Evolutionary conservation across 2,113 vertebrate genomes (phyloP).

Genomic region (Condylura cristata): DNA sequence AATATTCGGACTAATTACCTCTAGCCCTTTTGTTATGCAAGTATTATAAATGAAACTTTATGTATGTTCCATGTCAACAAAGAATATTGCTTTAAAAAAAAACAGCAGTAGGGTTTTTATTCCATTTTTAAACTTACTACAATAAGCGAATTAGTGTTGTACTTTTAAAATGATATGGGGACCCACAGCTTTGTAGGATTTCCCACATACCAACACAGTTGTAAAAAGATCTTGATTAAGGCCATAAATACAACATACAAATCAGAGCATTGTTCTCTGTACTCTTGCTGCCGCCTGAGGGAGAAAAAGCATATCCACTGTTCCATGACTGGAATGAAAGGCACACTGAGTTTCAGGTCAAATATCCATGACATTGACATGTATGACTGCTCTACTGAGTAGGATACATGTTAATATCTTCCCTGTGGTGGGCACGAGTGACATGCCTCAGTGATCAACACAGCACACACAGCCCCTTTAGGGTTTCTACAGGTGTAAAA

Average conservation of each 20-base stretch:
- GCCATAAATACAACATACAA: neutral
- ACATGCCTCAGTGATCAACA: slow-evolving; percentile 47
- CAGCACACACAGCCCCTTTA: neutral
- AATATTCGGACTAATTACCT: slow-evolving; percentile 59
- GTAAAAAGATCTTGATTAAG: neutral
- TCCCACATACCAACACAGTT: neutral
- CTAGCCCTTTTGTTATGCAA: slow-evolving; percentile 32
- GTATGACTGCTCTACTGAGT: slow-evolving; percentile 60
- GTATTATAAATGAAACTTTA: slow-evolving; percentile 32
- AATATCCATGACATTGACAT: slow-evolving; percentile 60
- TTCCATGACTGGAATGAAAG: slow-evolving; percentile 75
- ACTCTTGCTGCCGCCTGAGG: slow-evolving; percentile 46
- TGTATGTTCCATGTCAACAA: neutral
- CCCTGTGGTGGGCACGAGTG: slow-evolving; percentile 40
- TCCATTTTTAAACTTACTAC: neutral
- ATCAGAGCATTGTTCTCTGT: slow-evolving; percentile 20
- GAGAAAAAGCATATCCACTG: slow-evolving; percentile 57
- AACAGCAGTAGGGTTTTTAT: neutral
- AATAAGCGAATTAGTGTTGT: neutral
- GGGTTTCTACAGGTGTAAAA: slow-evolving; percentile 19
- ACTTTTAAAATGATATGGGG: neutral
- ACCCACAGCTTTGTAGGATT: neutral
- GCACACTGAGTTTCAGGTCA: slow-evolving; percentile 71
- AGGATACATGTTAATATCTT: slow-evolving; percentile 62
- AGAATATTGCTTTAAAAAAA: neutral